Conservation (phyloP, 2,797 vertebrate genomes). For the Kryptopterus vitreolus region DNA sequence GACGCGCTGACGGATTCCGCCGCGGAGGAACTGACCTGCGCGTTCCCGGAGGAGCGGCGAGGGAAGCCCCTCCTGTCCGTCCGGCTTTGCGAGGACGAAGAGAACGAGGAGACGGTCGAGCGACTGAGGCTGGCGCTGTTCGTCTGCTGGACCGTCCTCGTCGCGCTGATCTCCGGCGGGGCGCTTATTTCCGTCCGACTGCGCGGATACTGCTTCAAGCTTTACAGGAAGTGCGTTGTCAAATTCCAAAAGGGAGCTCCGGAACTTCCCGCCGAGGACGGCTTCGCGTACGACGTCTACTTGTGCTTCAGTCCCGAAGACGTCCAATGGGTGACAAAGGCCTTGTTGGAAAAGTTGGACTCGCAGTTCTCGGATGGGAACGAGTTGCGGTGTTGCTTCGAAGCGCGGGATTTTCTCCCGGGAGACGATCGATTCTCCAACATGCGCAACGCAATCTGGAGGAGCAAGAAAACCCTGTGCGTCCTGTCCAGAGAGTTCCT, state of each 20-base stretch:
- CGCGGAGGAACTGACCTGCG: constrained; percentile 66
- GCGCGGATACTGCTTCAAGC: constrained; percentile 75
- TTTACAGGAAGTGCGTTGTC: constrained; percentile 71
- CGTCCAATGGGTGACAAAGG: constrained; percentile 83
- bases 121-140: constrained; percentile 73
- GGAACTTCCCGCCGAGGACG: constrained; percentile 15
- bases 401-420: constrained; percentile 88
- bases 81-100: constrained; percentile 69
- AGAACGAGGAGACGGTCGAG: constrained; percentile 61
- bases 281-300: constrained; percentile 77
- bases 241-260: constrained; percentile 60
- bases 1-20: constrained; percentile 67
- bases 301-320: constrained; percentile 84
- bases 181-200: constrained; percentile 64
- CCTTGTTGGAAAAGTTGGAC: constrained; percentile 81
- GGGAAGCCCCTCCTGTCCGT: constrained; percentile 64
- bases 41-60: constrained; percentile 69
- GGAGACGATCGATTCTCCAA: constrained; percentile 83
- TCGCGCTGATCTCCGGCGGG: constrained; percentile 50
- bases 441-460: constrained; percentile 84
- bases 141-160: constrained; percentile 55
- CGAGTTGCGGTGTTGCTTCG: constrained; percentile 82
- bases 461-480: constrained; percentile 83
- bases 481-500: constrained; percentile 87
- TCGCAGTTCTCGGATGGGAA: constrained; percentile 80